Conservation (phyloP, 2,797 vertebrate genomes). For the Pseudochirops cupreus region DNA sequence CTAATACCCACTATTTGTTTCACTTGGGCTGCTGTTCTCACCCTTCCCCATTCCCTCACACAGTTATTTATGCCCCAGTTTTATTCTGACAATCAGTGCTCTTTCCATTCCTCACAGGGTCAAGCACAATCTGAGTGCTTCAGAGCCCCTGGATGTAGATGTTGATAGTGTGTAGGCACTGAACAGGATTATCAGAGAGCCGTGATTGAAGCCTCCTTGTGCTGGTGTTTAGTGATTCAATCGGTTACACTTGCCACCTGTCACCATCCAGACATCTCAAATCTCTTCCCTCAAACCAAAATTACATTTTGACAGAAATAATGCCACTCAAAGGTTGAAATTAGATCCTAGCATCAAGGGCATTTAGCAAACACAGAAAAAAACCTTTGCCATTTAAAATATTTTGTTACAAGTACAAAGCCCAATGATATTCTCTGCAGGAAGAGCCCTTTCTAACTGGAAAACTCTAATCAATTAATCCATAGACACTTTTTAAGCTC, state of each 20-base stretch:
- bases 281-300: not conserved
- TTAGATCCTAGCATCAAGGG: not conserved
- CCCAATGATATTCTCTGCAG: not conserved
- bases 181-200: not conserved
- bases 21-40: not conserved
- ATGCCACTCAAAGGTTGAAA: not conserved
- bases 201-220: not conserved
- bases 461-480: not conserved
- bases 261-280: not conserved
- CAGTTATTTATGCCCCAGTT: not conserved
- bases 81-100: not conserved
- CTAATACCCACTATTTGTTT: not conserved
- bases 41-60: not conserved
- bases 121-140: not conserved
- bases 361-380: not conserved
- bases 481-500: not conserved
- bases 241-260: not conserved
- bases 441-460: not conserved
- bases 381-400: not conserved
- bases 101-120: not conserved
- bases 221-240: not conserved
- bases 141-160: not conserved
- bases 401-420: not conserved
- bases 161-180: not conserved
- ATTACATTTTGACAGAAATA: not conserved